Conservation (phyloP, 2,113 vertebrate genomes). For the Empidonax alnorum region DNA sequence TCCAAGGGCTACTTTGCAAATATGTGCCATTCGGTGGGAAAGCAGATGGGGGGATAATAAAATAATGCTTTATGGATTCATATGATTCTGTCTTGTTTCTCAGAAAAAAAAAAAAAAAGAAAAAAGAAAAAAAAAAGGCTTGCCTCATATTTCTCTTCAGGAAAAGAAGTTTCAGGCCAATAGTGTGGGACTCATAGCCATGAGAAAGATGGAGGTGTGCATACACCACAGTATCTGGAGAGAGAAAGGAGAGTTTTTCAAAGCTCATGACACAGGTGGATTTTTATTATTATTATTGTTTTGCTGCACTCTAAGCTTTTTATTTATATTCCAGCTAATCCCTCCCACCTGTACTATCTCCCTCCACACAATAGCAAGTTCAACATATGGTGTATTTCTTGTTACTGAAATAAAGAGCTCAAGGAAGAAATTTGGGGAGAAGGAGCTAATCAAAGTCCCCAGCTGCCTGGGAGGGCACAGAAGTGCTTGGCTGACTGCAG, state of each 20-base stretch:
- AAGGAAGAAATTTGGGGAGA: background rate
- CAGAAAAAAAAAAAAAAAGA: background rate
- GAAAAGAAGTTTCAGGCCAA: background rate
- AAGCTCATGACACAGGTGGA: background rate
- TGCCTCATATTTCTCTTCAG: background rate
- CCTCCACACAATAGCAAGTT: background rate
- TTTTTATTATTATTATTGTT: background rate
- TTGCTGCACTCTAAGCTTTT: background rate
- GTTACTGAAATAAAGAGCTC: background rate
- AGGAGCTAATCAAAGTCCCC: background rate
- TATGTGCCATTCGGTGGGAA: background rate
- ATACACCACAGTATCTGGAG: background rate
- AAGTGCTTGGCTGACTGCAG: background rate
- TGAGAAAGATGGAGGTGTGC: background rate
- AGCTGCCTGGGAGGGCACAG: background rate
- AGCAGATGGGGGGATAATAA: slow-evolving; percentile 29
- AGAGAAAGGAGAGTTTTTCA: background rate
- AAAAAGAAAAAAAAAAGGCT: background rate
- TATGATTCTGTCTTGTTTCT: background rate
- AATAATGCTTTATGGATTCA: background rate
- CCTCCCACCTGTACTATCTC: background rate
- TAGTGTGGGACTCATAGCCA: background rate
- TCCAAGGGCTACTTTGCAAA: slow-evolving; percentile 19
- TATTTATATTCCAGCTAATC: background rate
- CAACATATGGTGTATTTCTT: background rate